Evolutionary conservation across 2,797 vertebrate genomes (phyloP), one percentile per base, ranked within the genome.

Genomic region (Leptoclinus maculatus): DNA sequence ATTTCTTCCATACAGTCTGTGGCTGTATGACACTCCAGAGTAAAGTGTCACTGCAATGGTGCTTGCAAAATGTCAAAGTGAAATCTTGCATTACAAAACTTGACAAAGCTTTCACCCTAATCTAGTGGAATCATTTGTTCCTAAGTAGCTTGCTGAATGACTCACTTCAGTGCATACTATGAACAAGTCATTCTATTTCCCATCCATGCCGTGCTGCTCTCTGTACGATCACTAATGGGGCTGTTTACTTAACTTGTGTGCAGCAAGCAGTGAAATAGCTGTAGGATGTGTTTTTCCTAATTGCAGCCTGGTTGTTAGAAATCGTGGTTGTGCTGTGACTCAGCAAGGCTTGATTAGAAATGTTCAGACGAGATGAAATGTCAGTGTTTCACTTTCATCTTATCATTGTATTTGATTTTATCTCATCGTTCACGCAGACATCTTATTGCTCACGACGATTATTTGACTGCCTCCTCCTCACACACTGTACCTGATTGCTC

Each of bases 271-370:
- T 45, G 63, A 78, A 76, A 75, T 45, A 25, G 60, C 57, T 63
- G 38, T 71, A 72, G 39, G 49, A 62, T 39, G 25, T 59, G 53
- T 65, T 73, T 74, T 69, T 72, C 13, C 27, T 39, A 73, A 59
- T 63, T 53, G 60, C 14, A 49, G 34, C 25, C 45, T 53, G 19
- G 21, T 67, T 72, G 49, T 72, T 71, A 57, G 16, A 70, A 58
- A 57, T 41, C n/a, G 68, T 17, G 27, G 11, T 36, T 75, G 51
- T 32, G 34, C 69, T 62, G 13, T 69, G 75, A 88, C 51, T 84
- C 66, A 78, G 67, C 63, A 45, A 38, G 56, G 57, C n/a, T 13
- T 43, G 70, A 86, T 84, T 76, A 69, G 51, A 81, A 83, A 80
- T 56, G 54, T 72, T 69, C 16, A n/a, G 63, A 34, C 39, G 17